Base-by-base conservation (phyloP, 2,888 invertebrate species). In the Mythimna lalbum region DNA sequence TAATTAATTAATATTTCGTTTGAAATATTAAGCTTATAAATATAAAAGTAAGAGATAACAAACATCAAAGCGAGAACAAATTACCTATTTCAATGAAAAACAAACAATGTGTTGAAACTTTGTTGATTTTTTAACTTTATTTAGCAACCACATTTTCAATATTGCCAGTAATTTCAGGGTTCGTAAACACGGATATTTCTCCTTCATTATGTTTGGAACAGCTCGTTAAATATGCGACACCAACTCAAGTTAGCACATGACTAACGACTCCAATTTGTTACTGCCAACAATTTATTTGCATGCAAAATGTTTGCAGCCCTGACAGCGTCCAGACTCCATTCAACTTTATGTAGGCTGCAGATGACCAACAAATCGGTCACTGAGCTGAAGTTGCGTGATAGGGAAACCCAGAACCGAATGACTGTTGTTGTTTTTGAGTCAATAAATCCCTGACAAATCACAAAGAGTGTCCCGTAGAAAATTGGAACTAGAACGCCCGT, bases 191-290 rank as follows among this genome's bases (percentile, higher is more conserved):
- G 6, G 14, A 67, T 56, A 52, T 49, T 67, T 57, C 50, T 52
- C n/a, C 53, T 53, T 71, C 61, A 69, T 81, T 73, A 63, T 63
- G 23, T 63, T 64, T 47, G 33, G 21, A 76, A 69, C 36, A 39
- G 23, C 47, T 19, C 36, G 63, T 77, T 64, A 76, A 76, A 76
- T 66, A 76, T 57, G 50, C 47, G 59, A 72, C 61, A 67, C 36
- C 53, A 67, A 60, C 65, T 69, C 72, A 73, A 76, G 67, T 80
- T 80, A 64, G 70, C 60, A 59, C 76, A 65, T 71, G 71, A 79
- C 47, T 69, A 80, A 79, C 60, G 65, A 68, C 76, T 63, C 59
- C 67, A 71, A 76, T 79, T 80, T 80, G 81, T 79, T 63, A 64
- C 71, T 56, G 76, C 19, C 68, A 63, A 63, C 76, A 68, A 70